Base-by-base conservation (phyloP, 2,888 invertebrate genomes). In the Lepidocyrtinus sp. region DNA sequence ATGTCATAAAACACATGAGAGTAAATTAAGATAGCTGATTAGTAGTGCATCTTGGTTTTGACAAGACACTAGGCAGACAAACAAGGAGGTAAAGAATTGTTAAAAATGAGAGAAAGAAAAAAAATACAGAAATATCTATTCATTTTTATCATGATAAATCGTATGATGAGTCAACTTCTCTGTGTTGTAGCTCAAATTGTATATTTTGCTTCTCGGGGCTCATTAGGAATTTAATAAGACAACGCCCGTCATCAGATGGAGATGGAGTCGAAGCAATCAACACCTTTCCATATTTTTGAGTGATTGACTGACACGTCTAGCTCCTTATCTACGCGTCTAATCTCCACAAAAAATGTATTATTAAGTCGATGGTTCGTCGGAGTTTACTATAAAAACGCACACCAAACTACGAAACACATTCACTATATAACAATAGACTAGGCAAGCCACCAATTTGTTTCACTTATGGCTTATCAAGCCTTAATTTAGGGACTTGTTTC, bases 161-260 rank as follows among this genome's bases (percentile, higher is more conserved):
- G n/a, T n/a, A n/a, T n/a, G n/a, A n/a, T n/a, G n/a, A n/a, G n/a
- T n/a, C n/a, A n/a, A n/a, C n/a, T n/a, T n/a, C n/a, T n/a, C n/a
- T n/a, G n/a, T n/a, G n/a, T n/a, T n/a, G n/a, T n/a, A n/a, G n/a
- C n/a, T n/a, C n/a, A n/a, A n/a, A n/a, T n/a, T n/a, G n/a, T n/a
- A n/a, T n/a, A n/a, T n/a, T n/a, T n/a, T n/a, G n/a, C n/a, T n/a
- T 36, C 36, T 12, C 36, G 36, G 22, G 78, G 63, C 61, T 81
- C 76, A 81, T 81, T 81, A 81, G 72, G 76, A 81, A 76, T 81
- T 36, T 81, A 81, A 81, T 81, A 81, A 76, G 81, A 81, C 75
- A 73, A 76, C 75, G 81, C 75, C 76, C 80, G 62, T 80, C 80
- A 80, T 70, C 74, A 74, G 46, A 50, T 36, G 36, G 36, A 55